Conservation (phyloP, 2,113 vertebrate genomes). For the Ovis canadensis region DNA sequence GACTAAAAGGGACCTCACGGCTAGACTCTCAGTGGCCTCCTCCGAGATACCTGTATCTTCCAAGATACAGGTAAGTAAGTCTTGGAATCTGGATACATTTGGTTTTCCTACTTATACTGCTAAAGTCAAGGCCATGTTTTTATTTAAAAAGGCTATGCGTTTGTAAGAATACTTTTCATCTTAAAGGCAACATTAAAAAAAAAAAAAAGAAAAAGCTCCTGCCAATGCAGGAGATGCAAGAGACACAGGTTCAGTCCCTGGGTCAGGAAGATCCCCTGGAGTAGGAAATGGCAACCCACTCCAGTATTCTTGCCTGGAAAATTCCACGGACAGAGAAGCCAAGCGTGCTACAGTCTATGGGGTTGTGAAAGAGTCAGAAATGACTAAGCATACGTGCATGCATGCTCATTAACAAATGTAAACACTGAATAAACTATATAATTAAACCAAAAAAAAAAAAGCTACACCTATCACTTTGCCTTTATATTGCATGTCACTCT, state of each 20-base stretch:
- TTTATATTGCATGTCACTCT: background rate
- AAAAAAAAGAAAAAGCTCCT: background rate
- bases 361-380: background rate
- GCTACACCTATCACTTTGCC: background rate
- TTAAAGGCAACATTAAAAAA: background rate
- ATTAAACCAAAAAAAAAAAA: background rate
- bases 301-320: background rate
- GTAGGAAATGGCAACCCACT: background rate
- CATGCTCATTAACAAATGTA: background rate
- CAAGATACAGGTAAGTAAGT: background rate
- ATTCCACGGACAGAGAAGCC: background rate
- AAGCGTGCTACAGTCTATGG: background rate
- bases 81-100: background rate
- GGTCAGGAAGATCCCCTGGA: background rate
- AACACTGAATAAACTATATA: background rate
- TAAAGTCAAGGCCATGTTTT: background rate
- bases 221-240: background rate
- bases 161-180: background rate
- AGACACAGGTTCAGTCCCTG: background rate
- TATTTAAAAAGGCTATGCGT: background rate
- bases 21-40: background rate
- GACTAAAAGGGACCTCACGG: background rate
- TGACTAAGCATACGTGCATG: background rate
- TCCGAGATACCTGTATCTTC: background rate
- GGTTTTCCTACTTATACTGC: background rate